phyloP scores from a whole-genome alignment of 2,797 vertebrate genomes.

The Bradypodion ventrale region DNA sequence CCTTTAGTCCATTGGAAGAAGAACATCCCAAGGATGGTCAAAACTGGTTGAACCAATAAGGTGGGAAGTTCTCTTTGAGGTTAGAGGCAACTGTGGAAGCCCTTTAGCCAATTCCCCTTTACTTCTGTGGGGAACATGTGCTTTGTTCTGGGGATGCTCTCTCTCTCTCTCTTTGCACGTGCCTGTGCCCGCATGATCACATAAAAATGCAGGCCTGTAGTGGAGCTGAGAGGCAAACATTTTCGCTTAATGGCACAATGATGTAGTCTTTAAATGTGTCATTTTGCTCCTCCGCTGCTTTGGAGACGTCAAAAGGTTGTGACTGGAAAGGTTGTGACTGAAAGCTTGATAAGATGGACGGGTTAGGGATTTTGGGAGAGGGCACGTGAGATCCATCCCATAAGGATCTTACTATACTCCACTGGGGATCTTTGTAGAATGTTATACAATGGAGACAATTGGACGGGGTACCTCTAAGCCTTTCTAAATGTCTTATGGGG shows the following conservation, averaged over 20 bases:
- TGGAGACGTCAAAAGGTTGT: background rate
- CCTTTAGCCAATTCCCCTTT: background rate
- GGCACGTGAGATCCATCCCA: no score
- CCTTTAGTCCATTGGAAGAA: background rate
- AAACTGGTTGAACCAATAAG: background rate
- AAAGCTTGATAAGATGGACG: rapidly evolving
- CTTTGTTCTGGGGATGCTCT: no score
- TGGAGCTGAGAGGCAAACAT: background rate
- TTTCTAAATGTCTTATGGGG: background rate
- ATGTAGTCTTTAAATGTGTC: background rate
- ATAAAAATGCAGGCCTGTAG: no score
- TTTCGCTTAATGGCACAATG: background rate
- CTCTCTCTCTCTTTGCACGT: no score
- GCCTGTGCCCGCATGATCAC: no score
- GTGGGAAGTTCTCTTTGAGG: background rate
- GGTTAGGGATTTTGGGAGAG: background rate
- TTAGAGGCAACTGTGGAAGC: no score
- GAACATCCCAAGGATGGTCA: background rate
- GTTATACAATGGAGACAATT: no score
- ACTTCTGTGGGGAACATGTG: background rate
- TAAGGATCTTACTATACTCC: no score
- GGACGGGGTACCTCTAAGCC: background rate
- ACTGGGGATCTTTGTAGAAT: no score
- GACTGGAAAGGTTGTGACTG: background rate
- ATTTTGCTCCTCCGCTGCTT: background rate